Evolutionary conservation across 2,797 vertebrate genomes (phyloP).

Genomic region (Coendou prehensilis): DNA sequence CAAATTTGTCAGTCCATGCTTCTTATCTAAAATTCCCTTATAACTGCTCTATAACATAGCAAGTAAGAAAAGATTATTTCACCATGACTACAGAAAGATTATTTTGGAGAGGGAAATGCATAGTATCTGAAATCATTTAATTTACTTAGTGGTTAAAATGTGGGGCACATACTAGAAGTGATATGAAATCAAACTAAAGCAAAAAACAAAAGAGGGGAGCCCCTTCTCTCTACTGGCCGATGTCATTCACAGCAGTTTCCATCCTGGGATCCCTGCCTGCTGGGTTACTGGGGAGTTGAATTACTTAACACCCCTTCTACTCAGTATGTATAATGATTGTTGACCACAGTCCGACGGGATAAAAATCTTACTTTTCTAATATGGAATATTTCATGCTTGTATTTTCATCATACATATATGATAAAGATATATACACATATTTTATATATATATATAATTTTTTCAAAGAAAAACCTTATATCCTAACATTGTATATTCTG

Average conservation of each 20-base stretch:
- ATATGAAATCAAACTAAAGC: background rate
- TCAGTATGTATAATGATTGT: background rate
- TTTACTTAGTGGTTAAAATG: constrained; percentile 35
- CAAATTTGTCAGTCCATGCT: background rate
- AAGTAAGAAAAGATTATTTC: background rate
- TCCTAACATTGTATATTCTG: background rate
- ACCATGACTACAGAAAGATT: background rate
- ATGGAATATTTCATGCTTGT: background rate
- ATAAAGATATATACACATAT: background rate
- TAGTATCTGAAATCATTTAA: background rate
- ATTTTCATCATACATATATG: background rate
- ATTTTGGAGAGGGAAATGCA: background rate
- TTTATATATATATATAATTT: background rate
- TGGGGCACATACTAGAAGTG: background rate
- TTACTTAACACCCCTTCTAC: background rate
- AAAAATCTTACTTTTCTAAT: background rate
- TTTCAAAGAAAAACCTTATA: background rate
- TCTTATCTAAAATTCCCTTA: background rate
- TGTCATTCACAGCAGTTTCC: too few species aligned
- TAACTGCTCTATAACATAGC: background rate
- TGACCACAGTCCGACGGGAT: background rate
- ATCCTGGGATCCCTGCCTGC: background rate
- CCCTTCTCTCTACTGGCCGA: background rate
- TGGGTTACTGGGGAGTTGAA: background rate
- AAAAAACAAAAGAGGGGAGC: background rate